Conservation (phyloP, 2,113 vertebrate genomes). For the Neogobius melanostomus region DNA sequence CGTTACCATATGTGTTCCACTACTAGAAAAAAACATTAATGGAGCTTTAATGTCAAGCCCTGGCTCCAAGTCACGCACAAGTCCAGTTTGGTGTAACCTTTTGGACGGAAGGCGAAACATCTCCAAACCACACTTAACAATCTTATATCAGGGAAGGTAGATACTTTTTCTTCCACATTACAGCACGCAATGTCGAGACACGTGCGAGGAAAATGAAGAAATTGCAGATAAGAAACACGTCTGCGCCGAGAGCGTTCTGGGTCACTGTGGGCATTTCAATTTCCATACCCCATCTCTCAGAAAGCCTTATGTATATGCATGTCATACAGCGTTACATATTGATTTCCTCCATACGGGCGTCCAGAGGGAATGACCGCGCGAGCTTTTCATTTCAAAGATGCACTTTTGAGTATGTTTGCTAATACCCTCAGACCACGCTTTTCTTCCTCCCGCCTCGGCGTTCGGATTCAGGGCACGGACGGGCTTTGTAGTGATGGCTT, state of each 20-base stretch:
- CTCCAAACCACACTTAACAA: too few relatives aligned
- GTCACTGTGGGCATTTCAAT: background rate
- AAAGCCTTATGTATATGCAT: slow-evolving; percentile 3
- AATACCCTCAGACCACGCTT: background rate
- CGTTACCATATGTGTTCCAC: too few relatives aligned
- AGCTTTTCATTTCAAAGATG: slow-evolving; percentile 4
- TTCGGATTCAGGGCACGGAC: background rate
- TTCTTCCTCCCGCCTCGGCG: background rate
- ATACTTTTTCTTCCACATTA: background rate
- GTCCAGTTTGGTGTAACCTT: too few relatives aligned
- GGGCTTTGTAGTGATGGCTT: background rate
- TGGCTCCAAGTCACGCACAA: too few relatives aligned
- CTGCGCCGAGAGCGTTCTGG: background rate
- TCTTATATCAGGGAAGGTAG: too few relatives aligned
- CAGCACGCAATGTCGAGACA: background rate
- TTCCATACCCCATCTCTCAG: background rate
- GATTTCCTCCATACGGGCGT: background rate
- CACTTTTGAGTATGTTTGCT: background rate
- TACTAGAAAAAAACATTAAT: too few relatives aligned
- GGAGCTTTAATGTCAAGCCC: too few relatives aligned
- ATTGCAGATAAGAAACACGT: background rate
- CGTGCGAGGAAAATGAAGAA: background rate
- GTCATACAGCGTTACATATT: background rate
- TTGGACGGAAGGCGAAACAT: too few relatives aligned
- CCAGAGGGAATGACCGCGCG: background rate